Evolutionary conservation across 2,113 vertebrate species (phyloP).

Genomic region (Lichenostomus cassidix): DNA sequence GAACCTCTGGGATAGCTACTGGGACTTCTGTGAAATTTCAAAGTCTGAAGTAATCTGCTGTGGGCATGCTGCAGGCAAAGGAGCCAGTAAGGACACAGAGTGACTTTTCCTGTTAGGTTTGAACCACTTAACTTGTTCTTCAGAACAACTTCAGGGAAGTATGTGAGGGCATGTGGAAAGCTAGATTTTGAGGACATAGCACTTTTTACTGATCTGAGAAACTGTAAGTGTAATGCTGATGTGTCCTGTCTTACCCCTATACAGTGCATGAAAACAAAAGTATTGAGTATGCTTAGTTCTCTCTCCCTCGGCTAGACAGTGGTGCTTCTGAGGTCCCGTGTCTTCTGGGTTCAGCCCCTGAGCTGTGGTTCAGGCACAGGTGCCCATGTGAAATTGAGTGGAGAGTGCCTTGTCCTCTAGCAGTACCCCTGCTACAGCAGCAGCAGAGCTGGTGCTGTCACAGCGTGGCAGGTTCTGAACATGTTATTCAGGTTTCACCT

Average conservation of each 20-base stretch:
- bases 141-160: neutral
- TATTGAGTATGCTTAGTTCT: neutral
- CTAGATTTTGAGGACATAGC: neutral
- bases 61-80: neutral
- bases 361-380: neutral
- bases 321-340: neutral
- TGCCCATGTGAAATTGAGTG: neutral
- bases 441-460: neutral
- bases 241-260: neutral
- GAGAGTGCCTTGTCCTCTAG: neutral
- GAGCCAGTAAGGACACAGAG: neutral
- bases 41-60: neutral
- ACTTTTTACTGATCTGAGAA: neutral
- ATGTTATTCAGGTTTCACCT: neutral
- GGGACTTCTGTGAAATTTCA: neutral
- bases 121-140: neutral
- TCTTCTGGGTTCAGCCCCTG: neutral
- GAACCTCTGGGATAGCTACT: neutral
- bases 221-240: neutral
- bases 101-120: neutral
- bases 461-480: neutral
- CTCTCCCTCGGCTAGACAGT: neutral
- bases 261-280: neutral
- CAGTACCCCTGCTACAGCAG: neutral
- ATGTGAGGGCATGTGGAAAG: accelerated